These are phyloP conservation scores for Craseonycteris thonglongyai DNA, from an alignment of 2,113 vertebrate species.

Conservation along the genomic window DNA sequence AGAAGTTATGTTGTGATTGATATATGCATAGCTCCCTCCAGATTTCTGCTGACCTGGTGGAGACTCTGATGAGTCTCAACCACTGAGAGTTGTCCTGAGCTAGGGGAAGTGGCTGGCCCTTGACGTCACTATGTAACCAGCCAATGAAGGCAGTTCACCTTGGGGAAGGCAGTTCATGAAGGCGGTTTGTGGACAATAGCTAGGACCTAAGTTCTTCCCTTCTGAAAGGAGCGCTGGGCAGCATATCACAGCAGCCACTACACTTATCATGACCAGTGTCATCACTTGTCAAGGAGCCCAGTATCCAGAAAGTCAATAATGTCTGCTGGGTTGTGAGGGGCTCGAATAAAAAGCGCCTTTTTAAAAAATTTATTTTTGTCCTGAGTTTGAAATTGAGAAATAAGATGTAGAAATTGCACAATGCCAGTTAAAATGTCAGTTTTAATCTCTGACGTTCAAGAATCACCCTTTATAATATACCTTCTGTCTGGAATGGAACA, in stretches of 20 bases:
- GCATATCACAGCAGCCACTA: accelerated
- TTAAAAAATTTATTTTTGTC: not conserved
- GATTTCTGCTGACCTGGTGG: not conserved
- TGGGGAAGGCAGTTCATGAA: not conserved
- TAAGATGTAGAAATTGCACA: not conserved
- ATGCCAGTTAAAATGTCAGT: not conserved
- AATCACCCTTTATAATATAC: not conserved
- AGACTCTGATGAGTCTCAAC: not conserved
- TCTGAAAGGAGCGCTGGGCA: not conserved
- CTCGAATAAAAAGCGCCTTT: not conserved
- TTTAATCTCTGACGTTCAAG: not conserved
- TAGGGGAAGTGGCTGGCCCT: not conserved
- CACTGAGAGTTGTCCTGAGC: not conserved
- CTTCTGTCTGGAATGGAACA: not conserved
- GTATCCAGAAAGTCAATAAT: not conserved
- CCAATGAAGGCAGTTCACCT: not conserved
- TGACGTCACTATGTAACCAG: accelerated
- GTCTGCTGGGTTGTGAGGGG: not conserved
- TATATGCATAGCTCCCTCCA: not conserved
- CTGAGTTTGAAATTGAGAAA: not conserved
- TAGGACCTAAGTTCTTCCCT: not conserved
- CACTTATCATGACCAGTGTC: accelerated
- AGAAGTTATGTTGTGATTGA: not conserved
- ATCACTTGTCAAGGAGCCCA: not conserved
- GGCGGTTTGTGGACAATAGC: not conserved